These are phyloP conservation scores for Dipodomys spectabilis DNA, from an alignment of 2,113 vertebrate species.

Conservation along the genomic window DNA sequence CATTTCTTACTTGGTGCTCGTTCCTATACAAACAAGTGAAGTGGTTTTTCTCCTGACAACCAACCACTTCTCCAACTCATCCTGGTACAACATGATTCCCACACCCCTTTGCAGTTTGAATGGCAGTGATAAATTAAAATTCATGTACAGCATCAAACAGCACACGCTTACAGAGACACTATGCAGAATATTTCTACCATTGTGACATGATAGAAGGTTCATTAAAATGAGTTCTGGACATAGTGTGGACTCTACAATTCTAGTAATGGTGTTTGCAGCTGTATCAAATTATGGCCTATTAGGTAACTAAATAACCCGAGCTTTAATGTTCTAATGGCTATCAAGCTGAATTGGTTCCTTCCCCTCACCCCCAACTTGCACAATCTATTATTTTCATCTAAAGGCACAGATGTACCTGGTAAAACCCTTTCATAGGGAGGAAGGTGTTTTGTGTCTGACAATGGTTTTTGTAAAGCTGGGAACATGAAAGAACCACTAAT, in stretches of 20 bases:
- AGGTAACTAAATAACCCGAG: not conserved
- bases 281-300: not conserved
- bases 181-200: not conserved
- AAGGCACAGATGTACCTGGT: not conserved
- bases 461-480: not conserved
- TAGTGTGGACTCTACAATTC: accelerated
- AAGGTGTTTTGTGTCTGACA: not conserved
- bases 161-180: not conserved
- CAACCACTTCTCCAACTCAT: not conserved
- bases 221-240: accelerated
- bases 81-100: not conserved
- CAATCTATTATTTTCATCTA: not conserved
- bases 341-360: not conserved
- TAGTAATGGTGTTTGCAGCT: not conserved
- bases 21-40: not conserved
- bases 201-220: accelerated
- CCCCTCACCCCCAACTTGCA: not conserved
- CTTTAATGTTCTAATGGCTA: not conserved
- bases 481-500: not conserved
- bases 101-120: not conserved
- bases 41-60: not conserved
- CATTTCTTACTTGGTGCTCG: not conserved
- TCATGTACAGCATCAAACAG: not conserved
- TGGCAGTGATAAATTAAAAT: not conserved
- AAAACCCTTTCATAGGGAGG: not conserved